Percentiles rank a stretch among this genome's conserved stretches.
These are phyloP conservation scores for Poecile montanus DNA, from an alignment of 2,797 vertebrate genomes.

Conservation along the genomic window DNA sequence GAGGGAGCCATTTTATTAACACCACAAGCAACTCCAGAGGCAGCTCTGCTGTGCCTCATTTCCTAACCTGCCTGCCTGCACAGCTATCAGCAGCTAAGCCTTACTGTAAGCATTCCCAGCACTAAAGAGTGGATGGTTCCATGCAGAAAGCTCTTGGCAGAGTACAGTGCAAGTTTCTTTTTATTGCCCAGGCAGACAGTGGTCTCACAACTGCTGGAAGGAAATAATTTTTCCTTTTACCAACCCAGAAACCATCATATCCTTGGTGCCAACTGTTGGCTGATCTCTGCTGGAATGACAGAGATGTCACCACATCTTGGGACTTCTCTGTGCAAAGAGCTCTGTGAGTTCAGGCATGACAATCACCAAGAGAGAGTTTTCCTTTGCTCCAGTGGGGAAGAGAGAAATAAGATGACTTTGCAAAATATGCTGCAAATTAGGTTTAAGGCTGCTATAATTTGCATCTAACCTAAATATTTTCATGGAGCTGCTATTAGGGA, in stretches of 20 bases:
- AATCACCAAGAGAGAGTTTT: neutral
- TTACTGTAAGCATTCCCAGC: neutral
- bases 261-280: neutral
- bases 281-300: neutral
- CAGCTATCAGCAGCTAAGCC: neutral
- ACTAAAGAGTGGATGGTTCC: neutral
- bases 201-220: neutral
- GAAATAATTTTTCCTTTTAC: neutral
- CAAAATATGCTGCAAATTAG: neutral
- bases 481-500: neutral
- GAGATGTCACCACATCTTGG: neutral
- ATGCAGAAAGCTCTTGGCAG: neutral
- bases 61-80: neutral
- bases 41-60: neutral
- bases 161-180: neutral
- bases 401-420: neutral
- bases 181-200: neutral
- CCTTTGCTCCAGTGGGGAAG: neutral
- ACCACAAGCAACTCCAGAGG: neutral
- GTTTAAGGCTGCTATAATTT: slow-evolving; percentile 24
- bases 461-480: slow-evolving; percentile 46
- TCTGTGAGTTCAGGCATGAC: neutral
- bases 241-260: neutral
- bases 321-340: neutral
- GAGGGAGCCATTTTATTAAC: neutral